A percentile compares a stretch with the other conserved stretches of the same genome.
Evolutionary conservation across 2,113 vertebrate species (phyloP).

Genomic region (Heteronetta atricapilla): DNA sequence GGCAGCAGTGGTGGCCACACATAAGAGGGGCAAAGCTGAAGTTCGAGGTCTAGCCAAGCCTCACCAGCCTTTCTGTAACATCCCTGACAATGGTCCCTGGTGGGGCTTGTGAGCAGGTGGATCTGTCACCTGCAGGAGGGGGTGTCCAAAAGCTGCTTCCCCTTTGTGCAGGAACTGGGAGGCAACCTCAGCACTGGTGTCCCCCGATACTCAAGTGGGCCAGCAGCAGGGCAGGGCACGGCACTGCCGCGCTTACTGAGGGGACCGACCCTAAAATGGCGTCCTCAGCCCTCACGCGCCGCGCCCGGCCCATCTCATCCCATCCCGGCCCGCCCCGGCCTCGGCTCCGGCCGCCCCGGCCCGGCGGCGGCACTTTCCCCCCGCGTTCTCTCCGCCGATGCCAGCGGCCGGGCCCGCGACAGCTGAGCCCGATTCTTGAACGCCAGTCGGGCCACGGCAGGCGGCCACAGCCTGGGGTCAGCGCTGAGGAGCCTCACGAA

Average conservation of each 20-base stretch:
- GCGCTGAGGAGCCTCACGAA: accelerated
- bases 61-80: background rate
- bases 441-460: background rate
- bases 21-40: background rate
- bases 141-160: background rate
- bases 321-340: too few relatives aligned
- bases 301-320: background rate
- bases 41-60: background rate
- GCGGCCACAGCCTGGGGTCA: background rate
- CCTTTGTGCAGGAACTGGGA: background rate
- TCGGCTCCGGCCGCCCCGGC: accelerated
- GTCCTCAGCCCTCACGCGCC: accelerated
- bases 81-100: background rate
- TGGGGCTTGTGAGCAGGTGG: background rate
- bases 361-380: background rate
- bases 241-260: background rate
- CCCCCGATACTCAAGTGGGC: background rate
- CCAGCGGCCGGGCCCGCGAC: too few relatives aligned
- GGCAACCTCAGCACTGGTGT: too few relatives aligned
- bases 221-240: too few relatives aligned
- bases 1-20: too few relatives aligned
- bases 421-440: background rate
- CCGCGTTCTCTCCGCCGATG: accelerated
- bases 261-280: accelerated
- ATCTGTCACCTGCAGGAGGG: too few relatives aligned